phyloP scores from a whole-genome alignment of 2,113 vertebrate species.

The Lucifuga dentata region DNA sequence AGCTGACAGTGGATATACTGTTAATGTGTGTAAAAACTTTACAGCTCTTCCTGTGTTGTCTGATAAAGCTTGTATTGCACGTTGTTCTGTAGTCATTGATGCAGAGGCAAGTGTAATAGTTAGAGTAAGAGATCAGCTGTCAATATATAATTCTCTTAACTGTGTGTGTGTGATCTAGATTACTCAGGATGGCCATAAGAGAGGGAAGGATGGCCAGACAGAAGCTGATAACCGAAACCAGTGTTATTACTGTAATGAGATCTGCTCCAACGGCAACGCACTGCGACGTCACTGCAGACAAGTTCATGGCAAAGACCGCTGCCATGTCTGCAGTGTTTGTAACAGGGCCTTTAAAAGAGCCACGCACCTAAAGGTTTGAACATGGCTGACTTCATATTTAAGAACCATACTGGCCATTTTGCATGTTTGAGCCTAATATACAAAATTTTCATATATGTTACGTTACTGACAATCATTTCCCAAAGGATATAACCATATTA shows the following conservation, averaged over 20 bases:
- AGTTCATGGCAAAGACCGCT: slow-evolving; percentile 90
- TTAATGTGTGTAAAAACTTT: slow-evolving; percentile 55
- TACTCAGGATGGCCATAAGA: slow-evolving; percentile 78
- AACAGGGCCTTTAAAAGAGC: slow-evolving; percentile 97
- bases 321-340: slow-evolving; percentile 91
- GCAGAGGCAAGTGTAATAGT: no score
- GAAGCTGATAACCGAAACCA: slow-evolving; percentile 87
- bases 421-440: no score
- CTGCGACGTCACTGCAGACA: slow-evolving; percentile 88
- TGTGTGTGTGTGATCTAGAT: slow-evolving; percentile 78
- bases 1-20: slow-evolving; percentile 70
- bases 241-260: slow-evolving; percentile 91
- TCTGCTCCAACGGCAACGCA: slow-evolving; percentile 85
- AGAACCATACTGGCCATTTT: no score
- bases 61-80: neutral
- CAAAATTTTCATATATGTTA: no score
- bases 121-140: no score
- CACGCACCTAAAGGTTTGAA: slow-evolving; percentile 94
- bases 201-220: slow-evolving; percentile 74
- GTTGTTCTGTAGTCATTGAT: neutral
- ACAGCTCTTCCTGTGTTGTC: no score
- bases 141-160: neutral
- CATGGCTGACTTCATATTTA: no score
- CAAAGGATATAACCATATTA: no score
- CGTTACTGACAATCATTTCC: no score